Conservation (phyloP, 2,888 invertebrate species). For the Opisthograptis luteolata region DNA sequence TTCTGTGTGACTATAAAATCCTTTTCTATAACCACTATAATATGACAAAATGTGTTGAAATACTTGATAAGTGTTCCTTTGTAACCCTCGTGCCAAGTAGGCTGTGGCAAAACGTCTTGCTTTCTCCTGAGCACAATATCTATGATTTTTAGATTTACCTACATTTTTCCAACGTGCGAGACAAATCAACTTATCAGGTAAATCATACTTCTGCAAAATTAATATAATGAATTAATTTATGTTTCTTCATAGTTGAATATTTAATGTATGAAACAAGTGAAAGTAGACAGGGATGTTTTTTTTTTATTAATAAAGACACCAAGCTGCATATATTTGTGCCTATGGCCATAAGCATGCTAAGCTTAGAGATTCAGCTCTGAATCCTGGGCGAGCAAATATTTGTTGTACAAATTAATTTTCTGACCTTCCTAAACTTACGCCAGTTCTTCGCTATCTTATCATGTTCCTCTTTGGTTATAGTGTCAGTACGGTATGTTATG, state of each 20-base stretch:
- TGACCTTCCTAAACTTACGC: slow-evolving; percentile 61
- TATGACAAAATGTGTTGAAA: slow-evolving; percentile 54
- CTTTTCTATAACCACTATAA: slow-evolving; percentile 42
- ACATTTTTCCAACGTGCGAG: slow-evolving; percentile 66
- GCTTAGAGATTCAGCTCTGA: background rate
- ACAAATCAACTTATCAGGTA: slow-evolving; percentile 63
- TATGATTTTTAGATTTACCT: slow-evolving; percentile 45
- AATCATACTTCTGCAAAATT: slow-evolving; percentile 53
- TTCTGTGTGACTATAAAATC: slow-evolving; percentile 44
- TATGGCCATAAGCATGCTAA: no score
- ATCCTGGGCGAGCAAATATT: background rate
- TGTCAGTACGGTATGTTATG: slow-evolving; percentile 36
- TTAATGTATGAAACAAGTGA: no score
- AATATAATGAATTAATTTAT: background rate
- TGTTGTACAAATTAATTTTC: background rate
- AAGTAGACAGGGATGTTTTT: no score
- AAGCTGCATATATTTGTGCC: no score
- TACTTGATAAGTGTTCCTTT: slow-evolving; percentile 66
- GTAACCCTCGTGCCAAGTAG: slow-evolving; percentile 62
- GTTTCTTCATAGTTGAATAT: no score
- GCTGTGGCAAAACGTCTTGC: slow-evolving; percentile 60
- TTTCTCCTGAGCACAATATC: slow-evolving; percentile 48
- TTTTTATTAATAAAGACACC: no score
- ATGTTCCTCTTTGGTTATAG: slow-evolving; percentile 59
- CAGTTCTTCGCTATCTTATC: slow-evolving; percentile 61